Evolutionary conservation across 2,113 vertebrate species (phyloP), one percentile per base, ranked within the genome.

Genomic region (Oreochromis tanganicae): DNA sequence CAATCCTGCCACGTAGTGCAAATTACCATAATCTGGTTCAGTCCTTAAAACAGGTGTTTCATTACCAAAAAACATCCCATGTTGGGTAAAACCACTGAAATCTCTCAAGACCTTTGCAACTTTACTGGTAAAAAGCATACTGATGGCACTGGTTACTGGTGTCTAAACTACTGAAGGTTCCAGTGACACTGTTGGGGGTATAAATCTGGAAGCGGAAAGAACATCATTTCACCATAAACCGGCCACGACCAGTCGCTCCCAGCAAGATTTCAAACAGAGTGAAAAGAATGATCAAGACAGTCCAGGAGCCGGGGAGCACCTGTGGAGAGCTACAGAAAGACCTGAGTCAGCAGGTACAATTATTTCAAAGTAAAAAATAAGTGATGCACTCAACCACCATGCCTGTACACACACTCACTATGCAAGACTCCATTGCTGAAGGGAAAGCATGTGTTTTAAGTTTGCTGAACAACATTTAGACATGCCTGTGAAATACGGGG

Each of bases 201-300:
- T 1, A 57, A 57, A 3, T 57, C 55, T 3, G 1, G 55, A 57
- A 27, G 24, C 27, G 55, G 55, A 56, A 61, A 61, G 2, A 17
- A 32, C 57, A 61, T 61, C 1, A 61, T 32, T 61, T 32, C 2
- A 1, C 57, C 14, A 32, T 2, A 61, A 34, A 61, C 29, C 0
- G 29, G 34, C 0, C 29, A 34, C 2, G 3, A 61, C 27, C 57
- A 61, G 5, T 14, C 7, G 16, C 46, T 48, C 46, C 6, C 46
- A 4, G 7, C 43, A 9, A 5, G 27, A 61, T 32, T 32, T 61
- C 57, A 61, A 32, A 61, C 57, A 32, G 27, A 59, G 7, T 17
- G 46, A 48, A 48, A 48, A 48, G 46, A 50, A 17, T 1, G 4
- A 59, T 32, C 29, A 61, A 32, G 5, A 61, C 9, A 61, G 29